Evolutionary conservation across 1,140 invertebrate genomes (phyloP), one percentile per base, ranked within the genome.

Genomic region (Philotrypesis tridentata): DNA sequence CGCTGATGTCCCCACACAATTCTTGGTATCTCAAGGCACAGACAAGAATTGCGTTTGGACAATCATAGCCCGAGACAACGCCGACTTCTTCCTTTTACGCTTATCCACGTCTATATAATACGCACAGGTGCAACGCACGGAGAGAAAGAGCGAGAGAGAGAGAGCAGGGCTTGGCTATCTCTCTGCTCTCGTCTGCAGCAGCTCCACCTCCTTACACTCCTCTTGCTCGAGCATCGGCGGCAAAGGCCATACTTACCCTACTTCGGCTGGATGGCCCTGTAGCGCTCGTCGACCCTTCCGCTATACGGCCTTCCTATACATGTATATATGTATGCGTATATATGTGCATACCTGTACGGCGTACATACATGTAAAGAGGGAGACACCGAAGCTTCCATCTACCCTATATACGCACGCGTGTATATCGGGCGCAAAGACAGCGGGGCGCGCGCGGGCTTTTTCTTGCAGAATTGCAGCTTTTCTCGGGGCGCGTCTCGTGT

Each of bases 1-100:
- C 91, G 90, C 90, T 92, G 91, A 92, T 92, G 91, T 92, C 91
- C 91, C 90, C 89, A 89, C 90, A 92, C 91, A 92, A 91, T 92
- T 90, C 91, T 92, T 92, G 90, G 89, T 91, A 89, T 91, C 84
- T 78, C 87, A 88, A 83, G 83, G 25, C 87, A 76, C 55, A 85
- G 89, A 92, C 91, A 92, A 92, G 91, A 92, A 91, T 91, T 92
- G 91, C 91, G 91, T 92, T 92, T 92, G 91, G 91, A 92, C 91
- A 92, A 92, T 92, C 91, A 92, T 92, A 91, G 91, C 91, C 90
- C 89, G 89, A 87, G 89, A 92, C 90, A 89, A 87, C 84, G 84
- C 40, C 48, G 60, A 79, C 6, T 55, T 55, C 48, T 55, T 55
- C 48, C n/a, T 55, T 48, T 48, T 48, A 14, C 12, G 4, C 43